phyloP scores from a whole-genome alignment of 2,113 vertebrate species.

The Pangasianodon hypophthalmus region DNA sequence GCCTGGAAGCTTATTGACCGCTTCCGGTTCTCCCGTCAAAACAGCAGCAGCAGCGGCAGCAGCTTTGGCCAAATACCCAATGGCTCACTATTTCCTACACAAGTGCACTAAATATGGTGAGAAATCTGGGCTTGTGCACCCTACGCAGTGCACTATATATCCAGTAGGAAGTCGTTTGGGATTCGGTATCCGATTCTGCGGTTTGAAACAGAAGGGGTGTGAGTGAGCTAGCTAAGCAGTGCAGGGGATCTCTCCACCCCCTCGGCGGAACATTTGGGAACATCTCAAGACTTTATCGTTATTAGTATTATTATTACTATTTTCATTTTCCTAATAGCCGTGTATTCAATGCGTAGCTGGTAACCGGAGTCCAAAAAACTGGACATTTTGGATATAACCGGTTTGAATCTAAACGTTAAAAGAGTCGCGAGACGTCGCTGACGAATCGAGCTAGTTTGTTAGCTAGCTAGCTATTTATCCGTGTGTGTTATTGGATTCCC shows the following conservation, averaged over 20 bases:
- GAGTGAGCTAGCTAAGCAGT: background rate
- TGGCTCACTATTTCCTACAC: background rate
- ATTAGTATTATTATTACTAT: background rate
- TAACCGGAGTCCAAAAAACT: background rate
- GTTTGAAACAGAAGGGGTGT: conserved; percentile 29
- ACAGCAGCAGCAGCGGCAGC: background rate
- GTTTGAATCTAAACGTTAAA: background rate
- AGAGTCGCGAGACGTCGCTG: conserved; percentile 12
- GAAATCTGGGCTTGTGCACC: background rate
- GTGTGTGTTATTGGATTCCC: background rate
- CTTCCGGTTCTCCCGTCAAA: conserved; percentile 38
- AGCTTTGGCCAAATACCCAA: background rate
- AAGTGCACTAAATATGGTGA: background rate
- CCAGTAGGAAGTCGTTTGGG: background rate
- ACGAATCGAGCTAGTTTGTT: conserved; percentile 14
- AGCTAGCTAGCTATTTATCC: background rate
- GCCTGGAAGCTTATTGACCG: conserved; percentile 17
- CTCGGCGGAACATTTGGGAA: background rate
- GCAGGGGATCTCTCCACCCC: conserved; percentile 22
- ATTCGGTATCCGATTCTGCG: conserved; percentile 12
- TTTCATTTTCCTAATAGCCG: background rate
- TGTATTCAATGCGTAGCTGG: background rate
- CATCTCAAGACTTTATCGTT: background rate
- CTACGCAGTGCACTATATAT: background rate
- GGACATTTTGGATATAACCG: background rate